Evolutionary conservation across 1,140 invertebrate species (phyloP).

Genomic region (Brachionus sp.): DNA sequence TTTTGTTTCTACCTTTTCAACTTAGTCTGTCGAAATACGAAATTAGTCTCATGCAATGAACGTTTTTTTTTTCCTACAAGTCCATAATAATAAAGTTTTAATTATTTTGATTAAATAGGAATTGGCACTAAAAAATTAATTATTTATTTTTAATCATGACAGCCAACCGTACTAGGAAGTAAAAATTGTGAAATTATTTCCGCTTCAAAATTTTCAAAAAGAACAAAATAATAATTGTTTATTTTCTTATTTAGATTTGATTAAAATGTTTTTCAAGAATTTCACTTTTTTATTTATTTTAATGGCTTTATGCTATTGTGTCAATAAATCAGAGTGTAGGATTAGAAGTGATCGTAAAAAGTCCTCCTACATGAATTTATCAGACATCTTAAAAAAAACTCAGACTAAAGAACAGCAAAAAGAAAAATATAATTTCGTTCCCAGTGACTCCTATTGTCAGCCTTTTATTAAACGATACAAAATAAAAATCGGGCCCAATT

Average conservation of each 20-base stretch:
- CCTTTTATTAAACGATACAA: neutral
- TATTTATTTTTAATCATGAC: neutral
- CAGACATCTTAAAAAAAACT: neutral
- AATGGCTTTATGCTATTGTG: neutral
- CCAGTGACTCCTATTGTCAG: neutral
- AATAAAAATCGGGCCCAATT: neutral
- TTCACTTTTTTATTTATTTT: neutral
- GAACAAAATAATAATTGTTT: neutral
- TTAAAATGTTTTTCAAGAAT: neutral
- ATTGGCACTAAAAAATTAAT: neutral
- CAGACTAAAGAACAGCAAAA: neutral
- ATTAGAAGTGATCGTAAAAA: neutral
- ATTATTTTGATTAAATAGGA: neutral
- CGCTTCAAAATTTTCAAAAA: neutral
- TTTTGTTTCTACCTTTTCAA: neutral
- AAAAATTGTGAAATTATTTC: neutral
- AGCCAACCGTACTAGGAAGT: neutral
- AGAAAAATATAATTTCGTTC: neutral
- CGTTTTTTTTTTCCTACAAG: neutral
- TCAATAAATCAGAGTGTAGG: neutral
- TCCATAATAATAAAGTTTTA: neutral
- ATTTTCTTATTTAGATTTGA: neutral
- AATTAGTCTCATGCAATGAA: neutral
- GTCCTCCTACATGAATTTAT: constrained; percentile 10
- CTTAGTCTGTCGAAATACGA: neutral